phyloP scores from a whole-genome alignment of 1,140 invertebrate species.

The Drosophila truncata region DNA sequence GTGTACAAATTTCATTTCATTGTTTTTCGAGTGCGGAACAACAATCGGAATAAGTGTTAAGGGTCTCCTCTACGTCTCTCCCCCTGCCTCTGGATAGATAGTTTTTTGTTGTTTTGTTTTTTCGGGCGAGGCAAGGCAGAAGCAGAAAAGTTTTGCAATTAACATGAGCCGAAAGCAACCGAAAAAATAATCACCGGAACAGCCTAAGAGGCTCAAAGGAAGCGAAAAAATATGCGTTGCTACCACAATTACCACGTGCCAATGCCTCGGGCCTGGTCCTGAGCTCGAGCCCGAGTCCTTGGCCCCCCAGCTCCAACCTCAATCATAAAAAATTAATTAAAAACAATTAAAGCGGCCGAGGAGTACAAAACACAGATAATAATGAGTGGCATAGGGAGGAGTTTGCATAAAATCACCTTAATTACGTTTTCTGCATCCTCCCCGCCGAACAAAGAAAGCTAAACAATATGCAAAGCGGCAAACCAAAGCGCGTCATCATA shows the following conservation, averaged over 20 bases:
- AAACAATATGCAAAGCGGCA: slow-evolving; percentile 63
- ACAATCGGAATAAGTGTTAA: slow-evolving; percentile 55
- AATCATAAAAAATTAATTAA: slow-evolving; percentile 80
- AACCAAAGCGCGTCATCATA: slow-evolving; percentile 69
- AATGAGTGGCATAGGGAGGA: slow-evolving; percentile 59
- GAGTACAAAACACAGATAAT: slow-evolving; percentile 57
- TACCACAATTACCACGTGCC: slow-evolving; percentile 50
- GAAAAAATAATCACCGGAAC: slow-evolving; percentile 52
- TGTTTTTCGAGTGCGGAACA: slow-evolving; percentile 78
- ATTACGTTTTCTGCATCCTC: slow-evolving; percentile 72
- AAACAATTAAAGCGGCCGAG: slow-evolving; percentile 75
- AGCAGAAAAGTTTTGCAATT: slow-evolving; percentile 72
- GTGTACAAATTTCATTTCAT: slow-evolving; percentile 83
- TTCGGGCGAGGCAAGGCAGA: background rate
- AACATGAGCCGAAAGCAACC: slow-evolving; percentile 65
- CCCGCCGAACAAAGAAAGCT: slow-evolving; percentile 28
- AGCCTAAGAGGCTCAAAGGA: slow-evolving; percentile 30
- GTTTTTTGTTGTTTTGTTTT: slow-evolving; percentile 53
- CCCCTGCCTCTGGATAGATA: slow-evolving; percentile 46
- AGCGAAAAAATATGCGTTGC: slow-evolving; percentile 28
- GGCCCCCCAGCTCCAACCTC: background rate
- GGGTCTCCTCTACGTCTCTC: no score
- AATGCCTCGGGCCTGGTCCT: slow-evolving; percentile 34
- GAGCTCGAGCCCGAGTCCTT: background rate
- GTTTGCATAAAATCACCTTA: slow-evolving; percentile 80